Percentiles rank a stretch among this genome's conserved stretches.
Evolutionary conservation across 1,140 invertebrate genomes (phyloP).

Genomic region (Brachionus manjavacas): DNA sequence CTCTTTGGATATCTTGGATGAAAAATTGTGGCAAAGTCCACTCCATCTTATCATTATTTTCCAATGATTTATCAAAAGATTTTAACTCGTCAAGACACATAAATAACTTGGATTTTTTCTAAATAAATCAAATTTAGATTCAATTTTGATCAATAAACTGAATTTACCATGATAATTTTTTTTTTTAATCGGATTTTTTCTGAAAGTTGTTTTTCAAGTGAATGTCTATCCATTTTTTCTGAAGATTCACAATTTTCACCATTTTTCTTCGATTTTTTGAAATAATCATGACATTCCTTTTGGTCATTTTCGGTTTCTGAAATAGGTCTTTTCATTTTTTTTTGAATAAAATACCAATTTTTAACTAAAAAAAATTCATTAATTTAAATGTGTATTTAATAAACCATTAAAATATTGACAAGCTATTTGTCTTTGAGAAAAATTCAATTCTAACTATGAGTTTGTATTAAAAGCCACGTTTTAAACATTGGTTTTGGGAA

Average conservation of each 20-base stretch:
- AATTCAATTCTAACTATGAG: too few species aligned
- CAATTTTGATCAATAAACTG: not conserved
- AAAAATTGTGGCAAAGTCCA: constrained; percentile 20
- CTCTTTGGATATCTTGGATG: constrained; percentile 41
- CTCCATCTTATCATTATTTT: constrained; percentile 25
- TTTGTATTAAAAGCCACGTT: too few species aligned
- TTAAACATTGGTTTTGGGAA: too few species aligned
- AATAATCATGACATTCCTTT: not conserved
- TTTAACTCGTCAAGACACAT: constrained; percentile 11
- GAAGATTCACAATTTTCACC: not conserved
- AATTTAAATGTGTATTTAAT: too few species aligned
- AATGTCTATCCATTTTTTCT: not conserved
- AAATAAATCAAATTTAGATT: not conserved
- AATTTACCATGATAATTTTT: not conserved
- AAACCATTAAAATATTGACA: too few species aligned
- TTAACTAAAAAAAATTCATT: not conserved
- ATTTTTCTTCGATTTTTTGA: not conserved
- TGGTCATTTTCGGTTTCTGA: not conserved
- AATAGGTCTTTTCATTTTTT: not conserved
- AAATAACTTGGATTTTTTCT: constrained; percentile 19
- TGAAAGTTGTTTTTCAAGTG: constrained; percentile 16
- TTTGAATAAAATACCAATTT: not conserved
- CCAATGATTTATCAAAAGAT: constrained; percentile 15
- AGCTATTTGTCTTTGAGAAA: too few species aligned
- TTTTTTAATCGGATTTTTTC: constrained; percentile 24